Conservation (phyloP, 2,888 invertebrate species). For the Miltochrista miniata region DNA sequence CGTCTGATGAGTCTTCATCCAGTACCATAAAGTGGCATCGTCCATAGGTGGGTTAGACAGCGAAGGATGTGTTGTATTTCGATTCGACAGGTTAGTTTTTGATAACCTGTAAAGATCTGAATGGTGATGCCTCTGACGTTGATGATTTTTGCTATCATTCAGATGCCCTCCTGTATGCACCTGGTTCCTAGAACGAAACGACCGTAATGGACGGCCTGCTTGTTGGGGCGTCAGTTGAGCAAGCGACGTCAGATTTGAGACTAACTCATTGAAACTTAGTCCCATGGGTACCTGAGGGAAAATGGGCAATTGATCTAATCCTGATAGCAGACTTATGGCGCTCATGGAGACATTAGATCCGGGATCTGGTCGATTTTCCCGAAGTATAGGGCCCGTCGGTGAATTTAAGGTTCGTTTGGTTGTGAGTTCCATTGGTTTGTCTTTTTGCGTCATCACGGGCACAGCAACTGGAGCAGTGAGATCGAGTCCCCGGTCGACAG, state of each 20-base stretch:
- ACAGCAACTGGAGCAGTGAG: constrained; percentile 55
- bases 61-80: constrained; percentile 66
- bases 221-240: constrained; percentile 84
- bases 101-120: constrained; percentile 62
- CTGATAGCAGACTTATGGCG: constrained; percentile 85
- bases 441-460: constrained; percentile 46
- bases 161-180: constrained; percentile 69
- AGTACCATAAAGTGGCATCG: constrained; percentile 89
- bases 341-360: constrained; percentile 82
- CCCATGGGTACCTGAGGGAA: constrained; percentile 84
- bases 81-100: constrained; percentile 61
- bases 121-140: constrained; percentile 66
- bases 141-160: constrained; percentile 67
- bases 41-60: constrained; percentile 79
- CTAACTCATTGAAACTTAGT: constrained; percentile 85
- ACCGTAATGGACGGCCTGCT: constrained; percentile 73
- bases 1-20: constrained; percentile 90
- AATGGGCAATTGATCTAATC: constrained; percentile 82
- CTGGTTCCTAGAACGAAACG: constrained; percentile 75
- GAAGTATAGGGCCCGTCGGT: constrained; percentile 56
- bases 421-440: constrained; percentile 67
- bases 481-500: constrained; percentile 68
- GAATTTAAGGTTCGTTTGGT: constrained; percentile 69
- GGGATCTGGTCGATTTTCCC: constrained; percentile 70
- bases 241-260: constrained; percentile 83